Percentiles rank a stretch among this genome's conserved stretches.
phyloP scores from a whole-genome alignment of 1,140 invertebrate genomes.

The Caenorhabditis inopinata region DNA sequence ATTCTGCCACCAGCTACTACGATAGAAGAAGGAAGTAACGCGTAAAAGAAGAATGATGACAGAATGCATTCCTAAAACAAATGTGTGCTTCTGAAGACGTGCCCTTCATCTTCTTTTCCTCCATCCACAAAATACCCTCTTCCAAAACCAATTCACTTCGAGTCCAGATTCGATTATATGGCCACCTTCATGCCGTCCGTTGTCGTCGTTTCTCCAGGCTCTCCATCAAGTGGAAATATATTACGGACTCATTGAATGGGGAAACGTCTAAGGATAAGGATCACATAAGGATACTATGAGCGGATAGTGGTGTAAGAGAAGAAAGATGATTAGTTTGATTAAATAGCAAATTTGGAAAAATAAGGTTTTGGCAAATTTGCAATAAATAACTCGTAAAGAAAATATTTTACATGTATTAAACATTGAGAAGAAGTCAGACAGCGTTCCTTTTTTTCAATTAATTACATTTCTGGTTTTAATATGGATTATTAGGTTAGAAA shows the following conservation, averaged over 20 bases:
- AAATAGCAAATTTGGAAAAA: too few relatives aligned
- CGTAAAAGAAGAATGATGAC: constrained; percentile 5
- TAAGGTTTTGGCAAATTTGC: too few relatives aligned
- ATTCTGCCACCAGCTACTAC: neutral
- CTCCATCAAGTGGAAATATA: neutral
- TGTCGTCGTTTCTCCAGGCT: neutral
- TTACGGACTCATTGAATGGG: neutral
- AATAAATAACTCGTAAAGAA: too few relatives aligned
- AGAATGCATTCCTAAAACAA: constrained; percentile 33
- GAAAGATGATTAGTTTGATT: too few relatives aligned
- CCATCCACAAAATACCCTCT: neutral
- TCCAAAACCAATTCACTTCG: constrained; percentile 26
- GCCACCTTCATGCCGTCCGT: neutral
- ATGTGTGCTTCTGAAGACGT: constrained; percentile 11
- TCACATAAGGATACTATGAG: neutral
- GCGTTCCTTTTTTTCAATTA: too few relatives aligned
- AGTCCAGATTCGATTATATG: constrained; percentile 24
- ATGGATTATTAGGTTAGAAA: too few relatives aligned
- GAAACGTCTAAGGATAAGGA: too few relatives aligned
- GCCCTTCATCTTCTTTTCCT: constrained; percentile 12
- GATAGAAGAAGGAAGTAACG: neutral
- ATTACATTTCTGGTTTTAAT: too few relatives aligned
- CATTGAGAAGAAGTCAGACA: too few relatives aligned
- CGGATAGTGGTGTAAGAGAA: too few relatives aligned
- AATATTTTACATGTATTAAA: too few relatives aligned